These are phyloP conservation scores for Euphydryas editha DNA, from an alignment of 2,888 invertebrate species.

Conservation along the genomic window DNA sequence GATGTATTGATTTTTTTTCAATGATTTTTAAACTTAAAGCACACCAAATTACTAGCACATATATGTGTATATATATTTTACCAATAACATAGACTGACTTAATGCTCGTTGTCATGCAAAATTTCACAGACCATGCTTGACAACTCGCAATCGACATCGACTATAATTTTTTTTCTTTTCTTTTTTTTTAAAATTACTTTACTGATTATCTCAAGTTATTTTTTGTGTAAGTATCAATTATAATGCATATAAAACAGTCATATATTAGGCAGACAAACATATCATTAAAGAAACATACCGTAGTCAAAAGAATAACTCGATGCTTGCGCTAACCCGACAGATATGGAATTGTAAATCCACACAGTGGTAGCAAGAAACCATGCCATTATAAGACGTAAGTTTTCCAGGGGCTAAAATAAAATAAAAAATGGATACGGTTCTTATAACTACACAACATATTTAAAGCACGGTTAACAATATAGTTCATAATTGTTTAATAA, in stretches of 20 bases:
- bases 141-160: constrained; percentile 66
- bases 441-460: not conserved
- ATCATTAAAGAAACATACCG: constrained; percentile 56
- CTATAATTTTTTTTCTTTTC: constrained; percentile 38
- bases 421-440: not conserved
- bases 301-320: constrained; percentile 75
- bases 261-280: constrained; percentile 14
- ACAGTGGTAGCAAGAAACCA: constrained; percentile 84
- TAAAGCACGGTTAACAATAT: no score
- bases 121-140: constrained; percentile 71
- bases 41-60: constrained; percentile 26
- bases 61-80: constrained; percentile 9
- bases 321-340: constrained; percentile 76
- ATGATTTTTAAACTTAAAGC: constrained; percentile 18
- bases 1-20: constrained; percentile 2
- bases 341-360: constrained; percentile 83
- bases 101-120: constrained; percentile 72
- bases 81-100: constrained; percentile 27
- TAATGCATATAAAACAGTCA: constrained; percentile 9
- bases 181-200: constrained; percentile 30
- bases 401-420: constrained; percentile 82
- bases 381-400: constrained; percentile 80
- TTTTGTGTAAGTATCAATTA: constrained; percentile 7
- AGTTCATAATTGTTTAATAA: no score
- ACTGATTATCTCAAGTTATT: constrained; percentile 9